These are phyloP conservation scores for Vulpes lagopus DNA, from an alignment of 2,113 vertebrate species.

Conservation along the genomic window DNA sequence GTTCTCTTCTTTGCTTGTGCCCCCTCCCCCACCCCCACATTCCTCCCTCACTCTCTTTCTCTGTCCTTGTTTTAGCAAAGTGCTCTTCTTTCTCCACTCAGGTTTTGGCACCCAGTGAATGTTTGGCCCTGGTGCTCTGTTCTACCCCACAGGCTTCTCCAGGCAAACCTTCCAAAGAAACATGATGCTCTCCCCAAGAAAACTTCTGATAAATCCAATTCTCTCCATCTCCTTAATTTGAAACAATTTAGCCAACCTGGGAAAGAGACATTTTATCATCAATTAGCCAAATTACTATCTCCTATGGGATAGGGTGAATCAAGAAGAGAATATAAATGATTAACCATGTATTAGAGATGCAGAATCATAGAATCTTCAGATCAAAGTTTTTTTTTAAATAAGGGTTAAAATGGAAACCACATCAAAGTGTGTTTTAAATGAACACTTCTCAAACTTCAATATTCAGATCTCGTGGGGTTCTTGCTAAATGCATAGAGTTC, in stretches of 20 bases:
- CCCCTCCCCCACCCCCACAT: too few species aligned
- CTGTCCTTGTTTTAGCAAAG: background rate
- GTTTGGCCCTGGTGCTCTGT: background rate
- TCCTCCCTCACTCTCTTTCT: background rate
- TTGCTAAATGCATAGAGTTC: background rate
- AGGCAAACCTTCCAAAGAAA: background rate
- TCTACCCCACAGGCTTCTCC: background rate
- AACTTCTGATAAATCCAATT: constrained; percentile 29
- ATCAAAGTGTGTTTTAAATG: background rate
- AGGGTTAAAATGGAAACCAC: background rate
- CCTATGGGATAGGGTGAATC: background rate
- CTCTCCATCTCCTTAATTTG: constrained; percentile 1
- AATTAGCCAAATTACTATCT: constrained; percentile 44
- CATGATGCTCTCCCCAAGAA: background rate
- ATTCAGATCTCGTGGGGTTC: background rate
- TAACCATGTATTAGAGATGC: background rate
- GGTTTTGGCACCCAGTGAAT: background rate
- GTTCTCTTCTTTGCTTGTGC: background rate
- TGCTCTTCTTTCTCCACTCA: background rate
- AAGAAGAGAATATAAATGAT: background rate
- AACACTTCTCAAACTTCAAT: background rate
- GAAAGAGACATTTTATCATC: background rate
- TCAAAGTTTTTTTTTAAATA: background rate
- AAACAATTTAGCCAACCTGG: background rate
- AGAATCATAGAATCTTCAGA: background rate